phyloP scores from a whole-genome alignment of 1,140 invertebrate genomes.

The Formica selysi region DNA sequence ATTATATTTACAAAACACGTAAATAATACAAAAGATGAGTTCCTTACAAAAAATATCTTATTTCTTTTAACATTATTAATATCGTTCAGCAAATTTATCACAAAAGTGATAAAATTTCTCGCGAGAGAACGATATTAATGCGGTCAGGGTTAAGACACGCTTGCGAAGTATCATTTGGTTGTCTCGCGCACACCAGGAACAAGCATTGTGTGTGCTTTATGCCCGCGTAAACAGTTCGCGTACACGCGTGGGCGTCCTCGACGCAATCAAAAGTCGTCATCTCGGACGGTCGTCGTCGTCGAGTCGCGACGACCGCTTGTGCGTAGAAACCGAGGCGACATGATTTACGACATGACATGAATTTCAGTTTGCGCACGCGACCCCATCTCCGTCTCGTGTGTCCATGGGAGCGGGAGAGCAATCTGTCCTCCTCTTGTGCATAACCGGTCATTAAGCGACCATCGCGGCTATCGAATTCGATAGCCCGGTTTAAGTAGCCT shows the following conservation, averaged over 20 bases:
- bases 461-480: slow-evolving; percentile 52
- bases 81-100: slow-evolving; percentile 7
- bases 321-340: slow-evolving; percentile 36
- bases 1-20: not conserved
- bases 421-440: slow-evolving; percentile 29
- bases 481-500: slow-evolving; percentile 45
- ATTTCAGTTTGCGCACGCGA: slow-evolving; percentile 39
- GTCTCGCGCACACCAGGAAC: slow-evolving; percentile 7
- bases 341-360: slow-evolving; percentile 56
- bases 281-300: slow-evolving; percentile 26
- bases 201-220: slow-evolving; percentile 58
- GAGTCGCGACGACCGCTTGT: slow-evolving; percentile 28
- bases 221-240: slow-evolving; percentile 46
- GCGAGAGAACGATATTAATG: not conserved
- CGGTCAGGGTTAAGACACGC: slow-evolving; percentile 5
- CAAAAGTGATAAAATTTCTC: not conserved
- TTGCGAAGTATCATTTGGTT: slow-evolving; percentile 40
- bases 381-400: not conserved
- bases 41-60: not conserved
- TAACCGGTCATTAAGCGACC: slow-evolving; percentile 51
- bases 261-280: slow-evolving; percentile 34
- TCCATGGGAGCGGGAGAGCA: slow-evolving; percentile 6
- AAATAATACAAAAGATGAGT: not conserved
- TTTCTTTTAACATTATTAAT: slow-evolving; percentile 1
- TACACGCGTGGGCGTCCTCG: slow-evolving; percentile 55